A percentile compares a stretch with the other conserved stretches of the same genome.
These are phyloP conservation scores for Ips nitidus DNA, from an alignment of 1,140 invertebrate species.

Conservation along the genomic window DNA sequence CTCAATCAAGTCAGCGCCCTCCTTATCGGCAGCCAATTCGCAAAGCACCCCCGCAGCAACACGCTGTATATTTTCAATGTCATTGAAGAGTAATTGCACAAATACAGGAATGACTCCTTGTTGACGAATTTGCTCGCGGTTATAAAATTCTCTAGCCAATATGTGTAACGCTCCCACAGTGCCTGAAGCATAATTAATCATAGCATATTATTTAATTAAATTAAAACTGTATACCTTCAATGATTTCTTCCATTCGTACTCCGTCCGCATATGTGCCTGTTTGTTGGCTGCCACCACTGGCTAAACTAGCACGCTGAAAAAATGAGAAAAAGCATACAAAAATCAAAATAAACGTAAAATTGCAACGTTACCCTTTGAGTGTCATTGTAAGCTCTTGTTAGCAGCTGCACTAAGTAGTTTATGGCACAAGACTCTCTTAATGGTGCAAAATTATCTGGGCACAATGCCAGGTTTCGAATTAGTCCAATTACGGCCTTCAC, in stretches of 20 bases:
- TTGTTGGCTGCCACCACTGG: constrained; percentile 69
- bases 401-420: constrained; percentile 87
- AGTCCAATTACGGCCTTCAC: constrained; percentile 97
- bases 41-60: constrained; percentile 95
- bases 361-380: constrained; percentile 73
- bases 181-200: background rate
- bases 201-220: no score
- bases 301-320: constrained; percentile 69
- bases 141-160: constrained; percentile 89
- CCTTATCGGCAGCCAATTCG: constrained; percentile 93
- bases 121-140: constrained; percentile 87
- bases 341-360: background rate
- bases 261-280: constrained; percentile 88
- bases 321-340: background rate
- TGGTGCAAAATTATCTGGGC: constrained; percentile 92
- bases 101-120: constrained; percentile 95
- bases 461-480: constrained; percentile 94
- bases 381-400: constrained; percentile 91
- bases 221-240: constrained; percentile 68
- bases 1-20: constrained; percentile 96
- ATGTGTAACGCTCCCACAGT: constrained; percentile 97
- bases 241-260: constrained; percentile 97
- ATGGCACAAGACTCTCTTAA: constrained; percentile 93
- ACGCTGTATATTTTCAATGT: constrained; percentile 96
- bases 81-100: constrained; percentile 92